Evolutionary conservation across 2,888 invertebrate genomes (phyloP), one percentile per base, ranked within the genome.

Genomic region (Autographa pulchrina): DNA sequence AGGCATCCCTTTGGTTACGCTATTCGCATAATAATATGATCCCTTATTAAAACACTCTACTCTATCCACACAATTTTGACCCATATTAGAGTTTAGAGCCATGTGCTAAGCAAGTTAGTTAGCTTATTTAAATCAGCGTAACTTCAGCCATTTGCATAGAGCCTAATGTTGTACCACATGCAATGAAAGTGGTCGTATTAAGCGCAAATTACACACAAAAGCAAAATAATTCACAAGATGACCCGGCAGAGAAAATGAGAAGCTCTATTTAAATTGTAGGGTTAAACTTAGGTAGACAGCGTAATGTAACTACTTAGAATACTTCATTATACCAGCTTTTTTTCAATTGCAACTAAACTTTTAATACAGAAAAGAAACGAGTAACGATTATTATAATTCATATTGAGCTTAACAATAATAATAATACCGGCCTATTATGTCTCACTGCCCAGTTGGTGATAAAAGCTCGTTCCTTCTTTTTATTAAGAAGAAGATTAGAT

Each of bases 221-320:
- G 54, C 72, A 67, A 68, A 81, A 81, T 77, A 80, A 80, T 77
- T 77, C 61, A 80, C 77, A 74, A 41, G 52, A 70, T 32, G 31
- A 41, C 20, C 52, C 9, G 64, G 9, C 31, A 58, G 43, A n/a
- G 25, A 58, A 61, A 80, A 54, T 54, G 35, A 16, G 20, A 59
- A 16, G 43, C 52, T 65, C 62, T 64, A 20, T 65, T 60, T 20
- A 54, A 54, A 54, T 54, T 1, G 78, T 77, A 81, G 68, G 58
- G 52, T 52, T 58, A 62, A 43, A 43, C 31, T 16, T 16, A 38
- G 56, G 7, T 65, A 52, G 20, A 58, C 3, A 65, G 20, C 18
- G 6, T 59, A 60, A 81, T 35, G 25, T 65, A 41, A 31, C 60
- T 58, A 11, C 60, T 13, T 25, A 65, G 13, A 68, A 56, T 35